A percentile compares a stretch with the other conserved stretches of the same genome.
Evolutionary conservation across 2,113 vertebrate genomes (phyloP).

Genomic region (Ramphastos sulfuratus): DNA sequence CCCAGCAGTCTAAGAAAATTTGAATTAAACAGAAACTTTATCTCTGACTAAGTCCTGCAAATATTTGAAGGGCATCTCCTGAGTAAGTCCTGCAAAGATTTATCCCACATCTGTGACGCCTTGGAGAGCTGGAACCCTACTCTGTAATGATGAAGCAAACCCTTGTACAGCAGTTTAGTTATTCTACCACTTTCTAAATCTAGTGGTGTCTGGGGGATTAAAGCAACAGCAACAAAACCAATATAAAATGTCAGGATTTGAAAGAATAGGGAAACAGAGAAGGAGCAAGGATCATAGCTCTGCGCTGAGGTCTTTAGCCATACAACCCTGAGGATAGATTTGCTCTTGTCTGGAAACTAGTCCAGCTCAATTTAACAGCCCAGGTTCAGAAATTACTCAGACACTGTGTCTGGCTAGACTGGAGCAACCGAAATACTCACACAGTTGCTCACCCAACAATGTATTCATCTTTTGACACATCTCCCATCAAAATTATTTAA

Average conservation of each 20-base stretch:
- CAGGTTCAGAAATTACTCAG: slow-evolving; percentile 55
- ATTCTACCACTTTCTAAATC: neutral
- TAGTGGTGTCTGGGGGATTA: neutral
- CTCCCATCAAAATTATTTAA: slow-evolving; percentile 40
- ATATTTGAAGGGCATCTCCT: neutral
- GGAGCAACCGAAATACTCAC: slow-evolving; percentile 37
- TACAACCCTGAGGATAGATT: slow-evolving; percentile 43
- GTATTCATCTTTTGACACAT: slow-evolving; percentile 31
- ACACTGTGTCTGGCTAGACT: neutral
- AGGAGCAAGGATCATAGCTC: neutral
- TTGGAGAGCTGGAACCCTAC: neutral
- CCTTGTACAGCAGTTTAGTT: neutral
- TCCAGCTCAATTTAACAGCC: slow-evolving; percentile 57
- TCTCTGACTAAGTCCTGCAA: neutral
- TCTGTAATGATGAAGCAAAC: neutral
- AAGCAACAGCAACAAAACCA: neutral
- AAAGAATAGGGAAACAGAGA: slow-evolving; percentile 30
- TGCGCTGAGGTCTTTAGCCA: slow-evolving; percentile 15
- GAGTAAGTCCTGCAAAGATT: neutral
- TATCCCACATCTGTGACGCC: neutral
- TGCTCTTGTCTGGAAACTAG: slow-evolving; percentile 61
- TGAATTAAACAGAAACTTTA: neutral
- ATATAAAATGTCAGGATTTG: neutral
- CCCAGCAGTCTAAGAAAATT: neutral
- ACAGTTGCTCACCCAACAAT: neutral